phyloP scores from a whole-genome alignment of 53 echinoderm and acorn worm genomes.

The Patiria pectinifera region DNA sequence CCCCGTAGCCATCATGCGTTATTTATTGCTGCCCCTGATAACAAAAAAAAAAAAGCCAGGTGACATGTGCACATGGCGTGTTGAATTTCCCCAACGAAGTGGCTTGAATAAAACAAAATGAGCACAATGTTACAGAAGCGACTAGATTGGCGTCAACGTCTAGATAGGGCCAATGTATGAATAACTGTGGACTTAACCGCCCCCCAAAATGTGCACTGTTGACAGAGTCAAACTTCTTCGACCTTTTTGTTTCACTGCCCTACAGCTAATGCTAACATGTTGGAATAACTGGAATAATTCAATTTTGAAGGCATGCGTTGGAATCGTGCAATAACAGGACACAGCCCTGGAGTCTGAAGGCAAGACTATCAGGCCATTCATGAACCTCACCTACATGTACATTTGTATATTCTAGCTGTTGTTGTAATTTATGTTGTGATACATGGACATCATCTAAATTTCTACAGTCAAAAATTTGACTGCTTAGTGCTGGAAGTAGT shows the following conservation, averaged over 20 bases:
- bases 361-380: neutral
- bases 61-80: slow-evolving; percentile 62
- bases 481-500: too few species aligned
- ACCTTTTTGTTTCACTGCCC: neutral
- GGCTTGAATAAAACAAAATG: slow-evolving; percentile 58
- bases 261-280: slow-evolving; percentile 34
- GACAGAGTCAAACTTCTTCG: neutral
- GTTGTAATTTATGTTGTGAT: neutral
- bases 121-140: slow-evolving; percentile 46
- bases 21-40: slow-evolving; percentile 57
- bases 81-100: slow-evolving; percentile 51
- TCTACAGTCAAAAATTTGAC: neutral
- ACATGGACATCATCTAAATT: neutral
- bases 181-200: neutral
- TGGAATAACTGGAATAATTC: slow-evolving; percentile 27
- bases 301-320: slow-evolving; percentile 22
- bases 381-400: neutral
- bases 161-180: neutral
- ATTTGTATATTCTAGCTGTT: too few species aligned
- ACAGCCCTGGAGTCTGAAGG: neutral
- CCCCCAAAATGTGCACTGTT: neutral
- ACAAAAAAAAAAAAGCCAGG: slow-evolving; percentile 53
- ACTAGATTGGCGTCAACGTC: slow-evolving; percentile 21
- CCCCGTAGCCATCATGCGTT: slow-evolving; percentile 58
- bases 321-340: neutral